These are phyloP conservation scores for Alethe diademata DNA, from an alignment of 2,113 vertebrate species.

Conservation along the genomic window DNA sequence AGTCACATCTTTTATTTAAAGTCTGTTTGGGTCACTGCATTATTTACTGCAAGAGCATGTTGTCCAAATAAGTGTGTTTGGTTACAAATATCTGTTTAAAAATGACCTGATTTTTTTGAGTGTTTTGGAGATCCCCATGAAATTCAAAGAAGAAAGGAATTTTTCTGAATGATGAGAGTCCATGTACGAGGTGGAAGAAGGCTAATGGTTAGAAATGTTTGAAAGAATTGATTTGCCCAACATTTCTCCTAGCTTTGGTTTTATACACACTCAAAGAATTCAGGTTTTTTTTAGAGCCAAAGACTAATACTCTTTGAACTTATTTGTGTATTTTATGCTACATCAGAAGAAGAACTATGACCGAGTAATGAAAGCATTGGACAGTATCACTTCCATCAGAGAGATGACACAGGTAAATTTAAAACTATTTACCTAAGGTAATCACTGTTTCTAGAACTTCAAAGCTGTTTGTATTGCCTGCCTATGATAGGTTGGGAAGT, in stretches of 20 bases:
- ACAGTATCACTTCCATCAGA: conserved; percentile 91
- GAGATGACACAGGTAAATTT: conserved; percentile 89
- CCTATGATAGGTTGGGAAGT: background rate
- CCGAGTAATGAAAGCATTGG: conserved; percentile 87
- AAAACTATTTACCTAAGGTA: background rate
- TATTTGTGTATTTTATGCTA: conserved; percentile 2
- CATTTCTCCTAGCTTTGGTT: background rate
- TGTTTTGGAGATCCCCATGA: background rate
- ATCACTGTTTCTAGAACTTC: background rate
- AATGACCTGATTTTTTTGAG: background rate
- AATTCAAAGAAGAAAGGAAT: background rate
- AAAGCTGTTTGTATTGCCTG: background rate
- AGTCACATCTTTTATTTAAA: background rate
- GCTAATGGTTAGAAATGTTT: background rate
- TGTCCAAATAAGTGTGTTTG: background rate
- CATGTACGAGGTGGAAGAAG: background rate
- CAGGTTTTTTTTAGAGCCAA: background rate
- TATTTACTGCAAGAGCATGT: background rate
- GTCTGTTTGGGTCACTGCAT: background rate
- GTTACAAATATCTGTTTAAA: background rate
- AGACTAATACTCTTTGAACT: background rate
- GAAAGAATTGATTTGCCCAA: background rate
- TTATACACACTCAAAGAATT: background rate
- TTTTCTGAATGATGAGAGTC: background rate
- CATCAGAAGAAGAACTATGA: conserved; percentile 91